Base-by-base conservation (phyloP, 2,113 vertebrate genomes). In the Hippoglossus stenolepis region DNA sequence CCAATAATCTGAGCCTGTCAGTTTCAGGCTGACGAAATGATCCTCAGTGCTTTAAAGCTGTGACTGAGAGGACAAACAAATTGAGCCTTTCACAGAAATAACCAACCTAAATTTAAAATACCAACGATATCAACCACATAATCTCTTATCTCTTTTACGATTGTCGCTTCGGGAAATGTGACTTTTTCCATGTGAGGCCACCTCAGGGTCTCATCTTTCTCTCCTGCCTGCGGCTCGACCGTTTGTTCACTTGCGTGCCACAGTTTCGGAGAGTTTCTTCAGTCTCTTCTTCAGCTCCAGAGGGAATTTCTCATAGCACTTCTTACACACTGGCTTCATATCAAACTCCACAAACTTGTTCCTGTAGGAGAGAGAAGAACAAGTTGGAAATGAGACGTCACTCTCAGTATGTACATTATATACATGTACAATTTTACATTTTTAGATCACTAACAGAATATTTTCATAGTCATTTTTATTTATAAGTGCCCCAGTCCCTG, bases 271-370 rank as follows among this genome's bases (percentile, higher is more conserved):
- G 81, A 99, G 91, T 93, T 99, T 99, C 95, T 99, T 99, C 89
- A 99, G 96, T 85, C 98, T 96, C 93, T 99, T 99, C 96, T 99
- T 99, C 86, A 99, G 95, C 93, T 99, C 98, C 94, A 99, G 74
- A 2, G 98, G 98, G 89, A 99, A 99, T 85, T 99, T 99, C 94
- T 99, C 98, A 0, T 99, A 99, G 90, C 98, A 99, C 87, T 98
- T 99, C 95, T 99, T 99, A 88, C 98, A 99, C 83, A 99, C 98
- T 7, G 98, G 98, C 84, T 99, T 99, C 98, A 99, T 99, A 93
- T 99, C 98, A 93, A 99, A 99, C 93, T 99, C 98, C 92, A 99
- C 98, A 93, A 99, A 99, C 93, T 99, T 99, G 95, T 99, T 99
- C 95, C 98, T 99, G 91, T 73, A 43, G 21, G 10, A 45, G 20